Conservation (phyloP, 1,140 invertebrate species). For the Acromyrmex charruanus region DNA sequence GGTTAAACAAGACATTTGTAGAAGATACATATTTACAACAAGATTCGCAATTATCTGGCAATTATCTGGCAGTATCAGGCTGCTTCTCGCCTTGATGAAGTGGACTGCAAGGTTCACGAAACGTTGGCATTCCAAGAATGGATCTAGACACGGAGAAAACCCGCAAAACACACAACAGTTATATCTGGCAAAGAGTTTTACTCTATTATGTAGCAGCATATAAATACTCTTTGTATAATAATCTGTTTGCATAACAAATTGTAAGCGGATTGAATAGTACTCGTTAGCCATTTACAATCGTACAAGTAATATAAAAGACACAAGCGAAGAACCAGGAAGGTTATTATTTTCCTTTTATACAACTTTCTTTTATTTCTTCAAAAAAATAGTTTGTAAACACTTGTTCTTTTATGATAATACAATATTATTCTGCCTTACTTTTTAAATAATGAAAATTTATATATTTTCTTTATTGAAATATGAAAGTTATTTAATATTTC, state of each 20-base stretch:
- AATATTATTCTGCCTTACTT: neutral
- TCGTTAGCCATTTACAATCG: slow-evolving; percentile 69
- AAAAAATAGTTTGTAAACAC: neutral
- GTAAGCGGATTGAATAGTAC: slow-evolving; percentile 57
- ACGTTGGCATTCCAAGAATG: too few relatives aligned
- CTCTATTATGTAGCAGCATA: neutral
- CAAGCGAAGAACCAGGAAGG: neutral
- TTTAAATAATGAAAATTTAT: slow-evolving; percentile 12
- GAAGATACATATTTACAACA: neutral
- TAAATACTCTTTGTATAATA: slow-evolving; percentile 17
- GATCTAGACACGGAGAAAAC: too few relatives aligned
- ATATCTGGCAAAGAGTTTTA: neutral
- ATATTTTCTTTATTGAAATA: neutral
- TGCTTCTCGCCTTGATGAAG: too few relatives aligned
- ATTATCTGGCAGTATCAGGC: too few relatives aligned
- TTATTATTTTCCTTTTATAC: neutral
- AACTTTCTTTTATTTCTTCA: neutral
- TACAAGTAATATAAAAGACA: slow-evolving; percentile 58
- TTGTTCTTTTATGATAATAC: neutral
- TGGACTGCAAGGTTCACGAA: too few relatives aligned
- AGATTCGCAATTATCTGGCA: slow-evolving; percentile 15
- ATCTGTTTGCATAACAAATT: slow-evolving; percentile 9
- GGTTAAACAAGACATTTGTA: neutral
- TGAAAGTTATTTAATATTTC: neutral
- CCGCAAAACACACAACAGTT: too few relatives aligned